Evolutionary conservation across 2,797 vertebrate genomes (phyloP), one percentile per base, ranked within the genome.

Genomic region (Carapus acus): DNA sequence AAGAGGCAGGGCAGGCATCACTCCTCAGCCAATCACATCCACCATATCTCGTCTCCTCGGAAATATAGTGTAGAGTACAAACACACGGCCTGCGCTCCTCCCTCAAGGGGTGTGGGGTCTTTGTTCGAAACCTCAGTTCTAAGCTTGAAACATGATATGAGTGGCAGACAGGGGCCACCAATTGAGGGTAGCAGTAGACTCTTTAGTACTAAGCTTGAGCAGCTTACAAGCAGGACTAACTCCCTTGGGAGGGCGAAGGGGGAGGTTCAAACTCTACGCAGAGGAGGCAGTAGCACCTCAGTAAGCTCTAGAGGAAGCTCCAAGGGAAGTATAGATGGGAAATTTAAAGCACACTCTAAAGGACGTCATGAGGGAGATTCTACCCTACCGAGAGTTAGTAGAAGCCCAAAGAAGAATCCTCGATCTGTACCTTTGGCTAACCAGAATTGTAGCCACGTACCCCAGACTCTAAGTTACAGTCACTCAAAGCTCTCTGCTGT

Each of bases 171-270:
- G 16, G 92, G 84, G 77, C 90, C 89, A 1, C 70, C 87, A 27
- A 73, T 39, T 16, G 80, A 83, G 3, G 89, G 91, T 19, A 92
- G 89, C 58, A 89, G 93, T 73, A 93, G 89, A 69, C 87, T 93
- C 48, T 96, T 96, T 74, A 95, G 83, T 43, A 88, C 90, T 67
- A 98, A 93, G 84, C 77, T 94, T 47, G 92, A 97, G 73, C 93
- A 94, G 74, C 83, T 97, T 0, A 86, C 90, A 45, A 87, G 85
- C 73, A 89, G 92, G 71, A 90, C 89, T 41, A 91, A 88, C 72
- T 96, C 92, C 2, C 86, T 92, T 0, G 91, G 90, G 62, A 88
- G 88, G 73, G 76, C 79, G 18, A 78, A 85, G 0, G 87, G 84
- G 50, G 88, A 94, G 39, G 90, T 88, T 63, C 86, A 91, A 22